Evolutionary conservation across 2,113 vertebrate genomes (phyloP), one percentile per base, ranked within the genome.

Genomic region (Sciurus niger): DNA sequence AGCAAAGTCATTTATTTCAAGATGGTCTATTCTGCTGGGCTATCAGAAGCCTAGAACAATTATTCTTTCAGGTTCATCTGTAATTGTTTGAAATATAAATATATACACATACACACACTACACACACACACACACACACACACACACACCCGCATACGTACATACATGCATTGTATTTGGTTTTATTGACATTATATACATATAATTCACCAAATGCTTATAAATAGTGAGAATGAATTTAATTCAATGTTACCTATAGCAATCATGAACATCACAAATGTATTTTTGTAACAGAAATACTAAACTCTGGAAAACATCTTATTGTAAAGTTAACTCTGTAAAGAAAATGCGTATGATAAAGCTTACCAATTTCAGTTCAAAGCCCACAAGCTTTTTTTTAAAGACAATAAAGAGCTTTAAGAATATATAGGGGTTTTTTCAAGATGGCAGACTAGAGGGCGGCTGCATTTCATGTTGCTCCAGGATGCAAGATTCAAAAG

Each of bases 261-360:
- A 53, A 60, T 53, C 28, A 63, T 46, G 8, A 96, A 78, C 4
- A 72, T 77, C 55, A 94, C 14, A 74, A 84, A 79, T 14, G 12
- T 68, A 51, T 74, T 72, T 94, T 85, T 86, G 63, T 22, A 83
- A 32, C 34, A 43, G 51, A 89, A 82, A 89, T 40, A 94, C 1
- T 68, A 76, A 95, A 95, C 16, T 60, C n/a, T n/a, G 65, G 43
- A 90, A 88, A 95, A 83, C 3, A 32, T 17, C 46, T 60, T 80
- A 53, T 48, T 48, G 25, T 73, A 72, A 82, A 86, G 83, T 18
- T 22, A 90, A 73, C 30, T 68, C 73, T 40, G 2, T 70, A 68
- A 37, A 37, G 40, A 78, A 70, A 65, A 88, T 11, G 51, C 22
- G 5, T 74, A 93, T 78, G 63, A 78, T 32, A 78, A 83, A 91